phyloP scores from a whole-genome alignment of 2,888 invertebrate genomes.

The Elysia crispata region DNA sequence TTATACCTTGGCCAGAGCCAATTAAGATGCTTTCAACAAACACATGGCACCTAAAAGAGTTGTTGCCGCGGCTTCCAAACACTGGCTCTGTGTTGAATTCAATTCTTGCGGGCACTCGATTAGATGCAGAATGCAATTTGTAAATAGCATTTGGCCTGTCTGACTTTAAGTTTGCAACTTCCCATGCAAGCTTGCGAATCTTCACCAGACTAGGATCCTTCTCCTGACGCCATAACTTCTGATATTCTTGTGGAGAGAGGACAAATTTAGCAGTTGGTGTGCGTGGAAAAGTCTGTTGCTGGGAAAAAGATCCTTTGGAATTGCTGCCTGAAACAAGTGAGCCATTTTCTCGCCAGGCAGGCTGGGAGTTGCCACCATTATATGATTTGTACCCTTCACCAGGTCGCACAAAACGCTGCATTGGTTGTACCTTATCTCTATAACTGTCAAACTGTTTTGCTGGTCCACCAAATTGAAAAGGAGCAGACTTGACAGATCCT shows the following conservation, averaged over 20 bases:
- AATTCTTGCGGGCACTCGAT: constrained; percentile 46
- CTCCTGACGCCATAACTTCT: constrained; percentile 21
- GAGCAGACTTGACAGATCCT: too few relatives aligned
- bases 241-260: constrained; percentile 27
- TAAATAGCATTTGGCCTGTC: constrained; percentile 51
- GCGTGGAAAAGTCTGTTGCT: neutral
- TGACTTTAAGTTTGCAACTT: constrained; percentile 47
- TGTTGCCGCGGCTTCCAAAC: constrained; percentile 27
- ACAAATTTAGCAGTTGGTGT: neutral
- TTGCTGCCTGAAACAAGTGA: too few relatives aligned
- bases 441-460: too few relatives aligned
- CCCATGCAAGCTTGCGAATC: constrained; percentile 44
- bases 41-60: constrained; percentile 70
- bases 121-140: constrained; percentile 50
- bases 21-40: constrained; percentile 76
- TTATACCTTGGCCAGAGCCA: constrained; percentile 71
- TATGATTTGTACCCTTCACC: too few relatives aligned
- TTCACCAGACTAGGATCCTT: constrained; percentile 42
- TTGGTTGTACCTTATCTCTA: too few relatives aligned
- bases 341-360: too few relatives aligned
- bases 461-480: too few relatives aligned
- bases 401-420: too few relatives aligned
- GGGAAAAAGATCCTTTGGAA: too few relatives aligned
- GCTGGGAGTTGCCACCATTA: too few relatives aligned
- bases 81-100: constrained; percentile 48